These are phyloP conservation scores for Cuculus canorus DNA, from an alignment of 2,797 vertebrate species.

Conservation along the genomic window DNA sequence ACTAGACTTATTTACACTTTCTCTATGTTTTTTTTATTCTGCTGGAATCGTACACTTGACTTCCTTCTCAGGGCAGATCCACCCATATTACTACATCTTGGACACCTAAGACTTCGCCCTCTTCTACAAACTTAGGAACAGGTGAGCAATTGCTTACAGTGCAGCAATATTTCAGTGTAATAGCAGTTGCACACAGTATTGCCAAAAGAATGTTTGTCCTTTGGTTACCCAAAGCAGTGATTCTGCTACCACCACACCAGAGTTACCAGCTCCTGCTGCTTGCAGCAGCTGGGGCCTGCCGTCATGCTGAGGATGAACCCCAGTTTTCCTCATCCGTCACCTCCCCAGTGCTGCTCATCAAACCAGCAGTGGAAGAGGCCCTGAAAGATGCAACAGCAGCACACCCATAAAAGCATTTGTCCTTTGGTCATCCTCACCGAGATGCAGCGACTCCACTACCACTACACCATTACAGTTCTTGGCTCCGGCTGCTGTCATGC, in stretches of 20 bases:
- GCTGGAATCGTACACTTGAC: not conserved
- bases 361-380: not conserved
- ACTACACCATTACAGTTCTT: no score
- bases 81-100: not conserved
- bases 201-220: not conserved
- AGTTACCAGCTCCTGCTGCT: accelerated
- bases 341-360: not conserved
- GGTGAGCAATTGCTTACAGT: accelerated
- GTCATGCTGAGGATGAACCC: not conserved
- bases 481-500: no score
- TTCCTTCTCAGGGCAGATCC: not conserved
- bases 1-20: not conserved
- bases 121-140: not conserved
- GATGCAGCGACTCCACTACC: no score
- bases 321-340: not conserved
- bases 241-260: not conserved
- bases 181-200: not conserved
- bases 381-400: not conserved
- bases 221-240: accelerated
- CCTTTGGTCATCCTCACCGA: no score
- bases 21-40: not conserved
- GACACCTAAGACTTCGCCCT: not conserved
- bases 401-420: no score
- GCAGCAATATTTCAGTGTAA: not conserved
- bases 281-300: not conserved